A percentile compares a stretch with the other conserved stretches of the same genome.
Evolutionary conservation across 2,797 vertebrate genomes (phyloP).

Genomic region (Scyliorhinus canicula): DNA sequence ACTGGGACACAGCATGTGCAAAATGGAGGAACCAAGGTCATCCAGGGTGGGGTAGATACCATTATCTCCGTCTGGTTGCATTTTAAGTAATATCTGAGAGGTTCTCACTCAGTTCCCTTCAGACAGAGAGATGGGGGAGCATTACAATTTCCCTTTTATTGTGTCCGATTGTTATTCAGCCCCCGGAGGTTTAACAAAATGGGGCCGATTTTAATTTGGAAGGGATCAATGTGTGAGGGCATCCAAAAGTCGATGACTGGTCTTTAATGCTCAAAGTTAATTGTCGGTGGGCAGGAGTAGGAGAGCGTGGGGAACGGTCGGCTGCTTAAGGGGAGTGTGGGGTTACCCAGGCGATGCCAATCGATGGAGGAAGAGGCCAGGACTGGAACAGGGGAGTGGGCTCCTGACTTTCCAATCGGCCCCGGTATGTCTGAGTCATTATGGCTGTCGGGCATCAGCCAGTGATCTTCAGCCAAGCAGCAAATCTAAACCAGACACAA

Average conservation of each 20-base stretch:
- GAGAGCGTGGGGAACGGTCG: background rate
- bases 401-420: background rate
- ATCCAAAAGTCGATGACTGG: background rate
- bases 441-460: background rate
- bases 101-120: background rate
- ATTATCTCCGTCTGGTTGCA: background rate
- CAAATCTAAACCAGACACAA: background rate
- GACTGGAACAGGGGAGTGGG: too few species aligned
- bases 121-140: too few species aligned
- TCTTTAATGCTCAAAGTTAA: background rate
- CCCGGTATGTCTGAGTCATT: too few species aligned
- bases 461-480: background rate
- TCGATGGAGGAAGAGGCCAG: too few species aligned
- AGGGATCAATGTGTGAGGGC: too few species aligned
- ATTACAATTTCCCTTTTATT: too few species aligned
- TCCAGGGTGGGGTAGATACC: background rate
- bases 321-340: too few species aligned
- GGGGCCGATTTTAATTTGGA: background rate
- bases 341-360: too few species aligned
- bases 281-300: too few species aligned
- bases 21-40: background rate
- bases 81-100: background rate
- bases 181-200: too few species aligned
- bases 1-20: background rate
- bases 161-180: too few species aligned